Percentiles rank a stretch among this genome's conserved stretches.
Conservation (phyloP, 1,140 invertebrate species). For the Musca domestica region DNA sequence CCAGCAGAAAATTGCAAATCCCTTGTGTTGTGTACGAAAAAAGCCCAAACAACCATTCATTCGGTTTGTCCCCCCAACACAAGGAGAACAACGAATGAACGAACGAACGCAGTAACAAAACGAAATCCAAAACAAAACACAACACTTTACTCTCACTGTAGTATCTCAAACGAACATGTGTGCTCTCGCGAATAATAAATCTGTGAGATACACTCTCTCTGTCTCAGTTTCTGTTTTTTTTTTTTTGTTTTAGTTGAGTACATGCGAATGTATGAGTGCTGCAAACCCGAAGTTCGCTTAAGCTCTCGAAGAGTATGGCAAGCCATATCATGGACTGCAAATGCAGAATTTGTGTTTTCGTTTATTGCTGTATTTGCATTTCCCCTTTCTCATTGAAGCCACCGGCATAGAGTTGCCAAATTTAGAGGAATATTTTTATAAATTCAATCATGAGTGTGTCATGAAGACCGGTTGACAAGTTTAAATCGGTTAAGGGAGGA, state of each 20-base stretch:
- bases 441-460: too few species aligned
- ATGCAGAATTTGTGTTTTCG: background rate
- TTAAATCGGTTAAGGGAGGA: too few species aligned
- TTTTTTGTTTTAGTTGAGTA: too few species aligned
- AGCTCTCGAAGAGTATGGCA: background rate
- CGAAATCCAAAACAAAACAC: background rate
- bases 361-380: slow-evolving; percentile 13
- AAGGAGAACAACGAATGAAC: too few species aligned
- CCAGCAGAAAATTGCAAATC: slow-evolving; percentile 9
- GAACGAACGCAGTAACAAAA: background rate
- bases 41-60: background rate
- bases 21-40: background rate
- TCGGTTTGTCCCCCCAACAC: too few species aligned
- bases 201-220: background rate
- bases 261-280: background rate
- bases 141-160: background rate
- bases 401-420: too few species aligned
- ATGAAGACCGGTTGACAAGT: too few species aligned
- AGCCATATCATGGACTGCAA: background rate
- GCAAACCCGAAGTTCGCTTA: background rate
- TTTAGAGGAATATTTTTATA: too few species aligned
- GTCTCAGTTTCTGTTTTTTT: background rate
- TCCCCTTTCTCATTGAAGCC: background rate
- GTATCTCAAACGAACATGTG: background rate
- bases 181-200: background rate